Percentiles rank a stretch among this genome's conserved stretches.
Conservation (phyloP, 1,140 invertebrate species). For the Eriosoma lanigerum region DNA sequence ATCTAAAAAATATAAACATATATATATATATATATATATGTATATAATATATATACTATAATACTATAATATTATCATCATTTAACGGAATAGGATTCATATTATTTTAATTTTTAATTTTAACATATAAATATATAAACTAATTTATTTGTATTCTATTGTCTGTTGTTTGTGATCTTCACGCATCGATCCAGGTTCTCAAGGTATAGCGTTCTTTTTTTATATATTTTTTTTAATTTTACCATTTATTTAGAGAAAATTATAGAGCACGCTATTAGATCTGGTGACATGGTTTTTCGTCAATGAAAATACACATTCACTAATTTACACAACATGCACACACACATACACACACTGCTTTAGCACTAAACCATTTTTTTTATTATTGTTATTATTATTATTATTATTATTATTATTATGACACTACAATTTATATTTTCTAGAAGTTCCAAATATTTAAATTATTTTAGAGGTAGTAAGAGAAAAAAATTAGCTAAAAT, state of each 20-base stretch:
- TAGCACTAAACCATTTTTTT: conserved; percentile 36
- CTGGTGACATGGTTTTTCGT: conserved; percentile 43
- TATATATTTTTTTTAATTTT: conserved; percentile 28
- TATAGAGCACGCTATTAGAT: conserved; percentile 50
- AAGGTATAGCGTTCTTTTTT: conserved; percentile 50
- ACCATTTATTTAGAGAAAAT: conserved; percentile 49
- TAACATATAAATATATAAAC: conserved; percentile 44
- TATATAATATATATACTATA: not conserved
- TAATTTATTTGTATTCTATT: conserved; percentile 49
- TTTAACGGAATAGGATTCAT: not conserved
- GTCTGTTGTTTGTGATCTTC: conserved; percentile 51
- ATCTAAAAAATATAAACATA: too few species aligned
- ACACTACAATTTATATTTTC: conserved; percentile 21
- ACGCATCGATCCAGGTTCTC: conserved; percentile 51
- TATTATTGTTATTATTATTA: too few species aligned
- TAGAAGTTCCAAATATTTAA: conserved; percentile 35
- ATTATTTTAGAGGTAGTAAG: conserved; percentile 45
- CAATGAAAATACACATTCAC: conserved; percentile 22
- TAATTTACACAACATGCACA: not conserved
- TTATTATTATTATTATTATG: not conserved
- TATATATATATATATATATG: not conserved
- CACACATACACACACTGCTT: conserved; percentile 27
- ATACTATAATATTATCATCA: not conserved
- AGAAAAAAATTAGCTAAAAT: conserved; percentile 15
- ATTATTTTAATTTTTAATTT: not conserved